These are phyloP conservation scores for Carlito syrichta DNA, from an alignment of 2,113 vertebrate genomes.

Conservation along the genomic window DNA sequence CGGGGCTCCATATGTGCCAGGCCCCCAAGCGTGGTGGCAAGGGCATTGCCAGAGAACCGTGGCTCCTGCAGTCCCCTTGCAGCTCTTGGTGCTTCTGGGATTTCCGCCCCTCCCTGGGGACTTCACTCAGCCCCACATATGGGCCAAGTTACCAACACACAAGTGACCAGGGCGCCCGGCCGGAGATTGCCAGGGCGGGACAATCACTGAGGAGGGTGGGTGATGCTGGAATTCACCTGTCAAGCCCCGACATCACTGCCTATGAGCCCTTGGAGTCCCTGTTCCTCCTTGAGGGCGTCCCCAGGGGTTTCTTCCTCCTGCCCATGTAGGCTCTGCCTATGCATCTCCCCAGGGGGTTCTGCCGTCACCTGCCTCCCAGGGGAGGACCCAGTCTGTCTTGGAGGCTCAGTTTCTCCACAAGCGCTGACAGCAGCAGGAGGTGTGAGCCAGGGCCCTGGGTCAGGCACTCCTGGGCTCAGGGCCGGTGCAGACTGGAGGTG, in stretches of 20 bases:
- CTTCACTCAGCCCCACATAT: not conserved
- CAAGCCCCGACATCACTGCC: not conserved
- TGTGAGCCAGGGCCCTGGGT: not conserved
- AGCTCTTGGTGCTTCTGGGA: not conserved
- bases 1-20: fast-evolving
- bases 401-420: not conserved
- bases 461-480: not conserved
- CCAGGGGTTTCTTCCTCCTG: not conserved
- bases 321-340: not conserved
- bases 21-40: fast-evolving
- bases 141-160: not conserved
- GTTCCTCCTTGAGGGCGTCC: not conserved
- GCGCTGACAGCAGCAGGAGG: not conserved
- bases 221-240: not conserved
- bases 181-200: not conserved
- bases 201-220: too few species aligned
- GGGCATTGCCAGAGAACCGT: not conserved
- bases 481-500: not conserved
- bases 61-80: not conserved
- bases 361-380: not conserved
- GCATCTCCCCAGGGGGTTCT: not conserved
- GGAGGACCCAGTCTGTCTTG: not conserved
- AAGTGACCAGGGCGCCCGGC: not conserved
- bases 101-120: not conserved
- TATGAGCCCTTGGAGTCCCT: fast-evolving